phyloP scores from a whole-genome alignment of 1,140 invertebrate genomes.

The Achatina immaculata region DNA sequence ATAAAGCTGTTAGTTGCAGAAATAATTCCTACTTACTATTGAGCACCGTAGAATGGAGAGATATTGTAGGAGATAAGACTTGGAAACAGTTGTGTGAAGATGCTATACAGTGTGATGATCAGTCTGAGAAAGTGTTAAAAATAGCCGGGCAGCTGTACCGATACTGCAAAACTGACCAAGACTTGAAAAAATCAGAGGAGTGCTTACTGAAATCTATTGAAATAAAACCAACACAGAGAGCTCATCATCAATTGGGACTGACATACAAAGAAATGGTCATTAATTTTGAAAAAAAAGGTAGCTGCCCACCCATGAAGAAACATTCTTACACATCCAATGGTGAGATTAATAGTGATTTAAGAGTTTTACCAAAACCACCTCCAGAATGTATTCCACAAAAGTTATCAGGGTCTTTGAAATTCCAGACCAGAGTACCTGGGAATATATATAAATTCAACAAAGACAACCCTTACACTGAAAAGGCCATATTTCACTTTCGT shows the following conservation, averaged over 20 bases:
- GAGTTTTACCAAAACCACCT: background rate
- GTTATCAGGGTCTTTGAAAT: background rate
- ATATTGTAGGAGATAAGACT: background rate
- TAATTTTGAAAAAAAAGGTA: background rate
- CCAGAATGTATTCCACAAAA: background rate
- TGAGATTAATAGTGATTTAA: too few species aligned
- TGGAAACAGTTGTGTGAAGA: background rate
- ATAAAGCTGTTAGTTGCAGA: too few species aligned
- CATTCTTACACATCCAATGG: too few species aligned
- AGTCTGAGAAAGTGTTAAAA: background rate
- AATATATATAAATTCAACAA: background rate
- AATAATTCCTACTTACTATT: too few species aligned
- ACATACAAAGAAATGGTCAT: background rate
- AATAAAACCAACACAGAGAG: background rate
- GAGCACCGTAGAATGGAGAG: background rate
- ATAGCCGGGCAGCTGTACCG: background rate
- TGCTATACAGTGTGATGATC: background rate
- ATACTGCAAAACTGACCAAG: background rate
- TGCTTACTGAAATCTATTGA: background rate
- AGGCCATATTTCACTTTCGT: background rate
- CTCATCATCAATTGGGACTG: background rate
- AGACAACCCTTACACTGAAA: background rate
- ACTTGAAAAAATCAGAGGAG: background rate
- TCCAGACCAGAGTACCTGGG: background rate
- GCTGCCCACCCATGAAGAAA: too few species aligned